Conservation (phyloP, 2,888 invertebrate species). For the Cenopis cana region DNA sequence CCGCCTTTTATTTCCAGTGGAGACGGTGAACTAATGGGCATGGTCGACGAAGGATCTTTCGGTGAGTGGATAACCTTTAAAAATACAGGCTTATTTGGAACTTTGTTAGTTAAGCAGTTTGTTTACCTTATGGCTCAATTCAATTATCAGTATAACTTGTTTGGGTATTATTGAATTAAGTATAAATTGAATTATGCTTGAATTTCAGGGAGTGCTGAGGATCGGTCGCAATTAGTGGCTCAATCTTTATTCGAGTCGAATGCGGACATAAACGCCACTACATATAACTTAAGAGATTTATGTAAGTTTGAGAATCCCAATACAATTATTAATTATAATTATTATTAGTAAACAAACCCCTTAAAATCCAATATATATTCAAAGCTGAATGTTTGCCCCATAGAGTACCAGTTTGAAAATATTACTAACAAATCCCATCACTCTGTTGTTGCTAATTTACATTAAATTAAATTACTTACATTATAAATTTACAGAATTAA, state of each 20-base stretch:
- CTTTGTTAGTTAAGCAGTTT: conserved; percentile 36
- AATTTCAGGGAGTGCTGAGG: conserved; percentile 74
- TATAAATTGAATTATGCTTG: conserved; percentile 67
- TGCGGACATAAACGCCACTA: conserved; percentile 70
- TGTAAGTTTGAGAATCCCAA: conserved; percentile 61
- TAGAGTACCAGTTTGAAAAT: background rate
- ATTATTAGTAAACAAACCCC: conserved; percentile 1
- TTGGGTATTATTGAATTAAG: conserved; percentile 57
- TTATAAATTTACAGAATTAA: background rate
- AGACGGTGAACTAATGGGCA: conserved; percentile 77
- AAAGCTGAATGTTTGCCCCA: background rate
- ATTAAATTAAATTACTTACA: background rate
- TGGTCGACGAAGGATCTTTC: conserved; percentile 76
- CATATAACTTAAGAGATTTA: conserved; percentile 72
- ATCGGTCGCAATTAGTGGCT: conserved; percentile 83
- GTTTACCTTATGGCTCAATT: conserved; percentile 56
- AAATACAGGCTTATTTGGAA: conserved; percentile 16
- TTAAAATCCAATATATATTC: background rate
- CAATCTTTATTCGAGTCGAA: conserved; percentile 84
- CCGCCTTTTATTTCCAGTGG: conserved; percentile 71
- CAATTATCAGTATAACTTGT: conserved; percentile 53
- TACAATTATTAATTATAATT: no score
- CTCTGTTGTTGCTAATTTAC: background rate
- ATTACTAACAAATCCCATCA: conserved; percentile 11
- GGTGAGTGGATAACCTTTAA: conserved; percentile 61